phyloP scores from a whole-genome alignment of 2,797 vertebrate species.

The Molossus alvarezi region DNA sequence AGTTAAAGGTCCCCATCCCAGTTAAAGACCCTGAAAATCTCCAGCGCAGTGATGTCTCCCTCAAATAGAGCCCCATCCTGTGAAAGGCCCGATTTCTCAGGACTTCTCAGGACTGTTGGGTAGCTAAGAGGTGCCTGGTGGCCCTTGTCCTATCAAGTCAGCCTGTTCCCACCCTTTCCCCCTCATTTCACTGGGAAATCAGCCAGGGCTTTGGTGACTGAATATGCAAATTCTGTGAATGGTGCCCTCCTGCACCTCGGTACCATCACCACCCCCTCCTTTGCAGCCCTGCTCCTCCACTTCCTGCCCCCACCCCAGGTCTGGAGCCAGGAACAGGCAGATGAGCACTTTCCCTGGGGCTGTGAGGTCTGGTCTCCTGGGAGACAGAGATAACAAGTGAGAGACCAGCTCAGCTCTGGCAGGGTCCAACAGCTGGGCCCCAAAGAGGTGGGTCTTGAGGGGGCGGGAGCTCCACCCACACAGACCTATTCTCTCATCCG shows the following conservation, averaged over 20 bases:
- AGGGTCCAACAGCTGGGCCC: slow-evolving; percentile 45
- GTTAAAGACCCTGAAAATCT: not conserved
- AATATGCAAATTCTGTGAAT: slow-evolving; percentile 76
- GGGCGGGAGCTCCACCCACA: not conserved
- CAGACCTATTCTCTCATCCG: not conserved
- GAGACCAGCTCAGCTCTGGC: slow-evolving; percentile 28
- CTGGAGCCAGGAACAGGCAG: slow-evolving; percentile 34
- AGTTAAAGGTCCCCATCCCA: not conserved
- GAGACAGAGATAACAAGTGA: slow-evolving; percentile 82
- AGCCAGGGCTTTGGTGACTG: slow-evolving; percentile 54
- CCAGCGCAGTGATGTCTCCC: not conserved
- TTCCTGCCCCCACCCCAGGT: not conserved
- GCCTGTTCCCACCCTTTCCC: slow-evolving; percentile 23
- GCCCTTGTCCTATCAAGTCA: not conserved
- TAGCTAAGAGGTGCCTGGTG: not conserved
- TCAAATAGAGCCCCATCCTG: not conserved
- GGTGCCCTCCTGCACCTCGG: not conserved
- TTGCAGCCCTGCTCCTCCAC: not conserved
- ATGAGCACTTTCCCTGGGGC: slow-evolving; percentile 76
- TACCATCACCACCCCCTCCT: not conserved
- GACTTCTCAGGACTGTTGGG: not conserved
- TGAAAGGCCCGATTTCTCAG: not conserved
- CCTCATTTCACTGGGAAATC: slow-evolving; percentile 87
- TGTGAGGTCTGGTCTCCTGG: slow-evolving; percentile 81
- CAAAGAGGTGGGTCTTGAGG: not conserved